Conservation (phyloP, 2,797 vertebrate species). For the Notolepis coatsorum region DNA sequence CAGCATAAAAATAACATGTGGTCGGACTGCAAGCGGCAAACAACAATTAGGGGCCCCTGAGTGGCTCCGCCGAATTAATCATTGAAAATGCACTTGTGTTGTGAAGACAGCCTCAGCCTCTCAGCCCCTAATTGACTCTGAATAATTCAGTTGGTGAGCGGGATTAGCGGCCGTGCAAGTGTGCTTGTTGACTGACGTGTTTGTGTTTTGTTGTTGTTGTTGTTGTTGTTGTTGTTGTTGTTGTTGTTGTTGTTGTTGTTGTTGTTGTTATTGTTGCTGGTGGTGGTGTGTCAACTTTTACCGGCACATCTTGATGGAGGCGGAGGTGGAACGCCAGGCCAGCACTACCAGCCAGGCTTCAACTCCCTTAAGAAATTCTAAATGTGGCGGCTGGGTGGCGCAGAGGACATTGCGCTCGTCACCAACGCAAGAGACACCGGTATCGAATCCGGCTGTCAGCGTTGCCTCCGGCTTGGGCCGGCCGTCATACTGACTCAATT, state of each 20-base stretch:
- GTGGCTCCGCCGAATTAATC: conserved; percentile 71
- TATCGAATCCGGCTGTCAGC: too few species aligned
- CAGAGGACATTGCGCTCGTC: too few species aligned
- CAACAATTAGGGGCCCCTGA: conserved; percentile 74
- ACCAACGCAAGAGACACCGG: too few species aligned
- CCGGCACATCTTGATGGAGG: background rate
- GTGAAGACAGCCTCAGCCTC: conserved; percentile 64
- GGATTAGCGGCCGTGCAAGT: conserved; percentile 44
- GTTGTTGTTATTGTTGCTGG: background rate
- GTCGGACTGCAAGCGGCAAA: conserved; percentile 68
- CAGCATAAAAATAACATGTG: conserved; percentile 72
- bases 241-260: conserved; percentile 39
- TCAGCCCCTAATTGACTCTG: conserved; percentile 74
- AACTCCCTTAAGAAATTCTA: too few species aligned
- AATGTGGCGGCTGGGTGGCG: too few species aligned
- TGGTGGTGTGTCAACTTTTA: background rate
- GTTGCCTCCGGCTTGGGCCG: too few species aligned
- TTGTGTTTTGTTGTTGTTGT: conserved; percentile 36
- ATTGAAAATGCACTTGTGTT: conserved; percentile 71
- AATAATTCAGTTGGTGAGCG: conserved; percentile 72
- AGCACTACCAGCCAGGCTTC: background rate
- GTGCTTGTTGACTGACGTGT: conserved; percentile 44
- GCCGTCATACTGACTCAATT: too few species aligned
- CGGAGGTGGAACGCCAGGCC: background rate
- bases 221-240: conserved; percentile 17